Base-by-base conservation (phyloP, 1,140 invertebrate species). In the Rhyacophila brunnea region DNA sequence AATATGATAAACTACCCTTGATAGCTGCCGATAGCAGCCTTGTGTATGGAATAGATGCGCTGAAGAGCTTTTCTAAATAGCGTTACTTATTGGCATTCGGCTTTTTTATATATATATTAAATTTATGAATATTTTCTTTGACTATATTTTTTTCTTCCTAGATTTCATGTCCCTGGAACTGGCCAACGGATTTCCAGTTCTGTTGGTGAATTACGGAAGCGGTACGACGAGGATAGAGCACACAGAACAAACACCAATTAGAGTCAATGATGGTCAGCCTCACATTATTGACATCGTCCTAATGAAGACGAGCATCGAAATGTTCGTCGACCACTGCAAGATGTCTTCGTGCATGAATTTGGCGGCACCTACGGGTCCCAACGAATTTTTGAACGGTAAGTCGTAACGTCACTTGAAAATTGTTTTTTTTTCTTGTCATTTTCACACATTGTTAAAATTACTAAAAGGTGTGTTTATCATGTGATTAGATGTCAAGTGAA, bases 141-240 rank as follows among this genome's bases (percentile, higher is more conserved):
- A n/a, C n/a, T n/a, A n/a, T n/a, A n/a, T n/a, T 4, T n/a, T 23
- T 55, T 70, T 67, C 68, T 55, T 69, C 72, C 28, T 76, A 78
- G 96, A 98, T 81, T 99, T 97, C 70, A 88, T 98, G 74, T 87
- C 94, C 0, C 66, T 98, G 36, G 94, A 98, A 73, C 74, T 99
- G 18, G 75, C 83, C n/a, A 82, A 90, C 52, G 94, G 95, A 10
- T 90, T 84, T 68, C 92, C 93, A 0, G 80, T 90, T 0, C 77
- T 98, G 0, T 84, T 91, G 13, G 83, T 98, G 10, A 90, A 98
- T 77, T 96, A 95, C 75, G 96, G 96, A 2, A 85, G 89, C 0
- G 94, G 93, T 1, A 90, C 88, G 0, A 78, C 83, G 1, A 74
- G 80, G 64, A 72, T 94, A 3, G 85, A 89, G 64, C 84, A 88